A percentile compares a stretch with the other conserved stretches of the same genome.
These are phyloP conservation scores for Sorex maritimensis DNA, from an alignment of 2,797 vertebrate genomes.

Conservation along the genomic window DNA sequence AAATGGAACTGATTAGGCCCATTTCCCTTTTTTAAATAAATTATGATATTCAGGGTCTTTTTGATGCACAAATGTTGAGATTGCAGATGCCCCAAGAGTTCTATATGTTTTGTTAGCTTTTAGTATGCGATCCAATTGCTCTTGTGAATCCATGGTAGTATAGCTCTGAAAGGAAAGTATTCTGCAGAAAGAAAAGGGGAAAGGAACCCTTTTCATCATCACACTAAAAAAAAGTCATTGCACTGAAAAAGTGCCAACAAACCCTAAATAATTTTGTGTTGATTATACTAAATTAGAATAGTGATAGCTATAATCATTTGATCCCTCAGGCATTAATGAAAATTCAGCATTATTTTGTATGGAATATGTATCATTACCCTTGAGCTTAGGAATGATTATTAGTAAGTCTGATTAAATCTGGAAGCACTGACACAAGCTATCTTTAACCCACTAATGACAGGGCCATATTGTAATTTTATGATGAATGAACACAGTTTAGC, in stretches of 20 bases:
- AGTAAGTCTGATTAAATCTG: slow-evolving; percentile 86
- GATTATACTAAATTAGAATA: slow-evolving; percentile 83
- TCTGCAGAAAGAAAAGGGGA: neutral
- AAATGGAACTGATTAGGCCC: neutral
- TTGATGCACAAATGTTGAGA: neutral
- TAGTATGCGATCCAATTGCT: neutral
- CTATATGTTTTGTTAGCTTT: too few relatives aligned
- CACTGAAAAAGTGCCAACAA: slow-evolving; percentile 74
- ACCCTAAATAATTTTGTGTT: slow-evolving; percentile 82
- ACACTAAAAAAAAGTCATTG: slow-evolving; percentile 48
- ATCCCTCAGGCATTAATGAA: slow-evolving; percentile 83
- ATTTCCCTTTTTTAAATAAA: slow-evolving; percentile 38
- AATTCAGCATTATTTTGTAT: slow-evolving; percentile 83
- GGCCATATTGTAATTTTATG: slow-evolving; percentile 86
- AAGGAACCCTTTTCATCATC: slow-evolving; percentile 28
- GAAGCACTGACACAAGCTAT: slow-evolving; percentile 81
- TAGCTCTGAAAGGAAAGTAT: neutral
- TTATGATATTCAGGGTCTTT: neutral
- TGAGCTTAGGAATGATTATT: slow-evolving; percentile 79
- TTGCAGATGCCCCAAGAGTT: neutral
- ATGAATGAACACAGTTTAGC: slow-evolving; percentile 84
- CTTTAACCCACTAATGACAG: slow-evolving; percentile 86
- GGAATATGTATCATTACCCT: slow-evolving; percentile 84
- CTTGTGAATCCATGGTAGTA: neutral
- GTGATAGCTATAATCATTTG: slow-evolving; percentile 84